These are phyloP conservation scores for Dione vanillae DNA, from an alignment of 2,888 invertebrate genomes.

Conservation along the genomic window DNA sequence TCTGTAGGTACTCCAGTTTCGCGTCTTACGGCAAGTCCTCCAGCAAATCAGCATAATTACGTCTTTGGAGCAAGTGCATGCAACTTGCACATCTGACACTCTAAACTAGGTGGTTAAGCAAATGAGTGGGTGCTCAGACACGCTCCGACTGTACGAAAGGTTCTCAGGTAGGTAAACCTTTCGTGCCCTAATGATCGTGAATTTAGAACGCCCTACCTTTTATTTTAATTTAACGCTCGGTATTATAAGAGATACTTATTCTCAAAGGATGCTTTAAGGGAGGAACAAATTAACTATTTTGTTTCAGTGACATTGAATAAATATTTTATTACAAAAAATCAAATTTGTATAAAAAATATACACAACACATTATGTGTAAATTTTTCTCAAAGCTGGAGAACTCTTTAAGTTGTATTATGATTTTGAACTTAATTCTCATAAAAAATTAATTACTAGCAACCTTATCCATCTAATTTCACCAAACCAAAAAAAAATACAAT, in stretches of 20 bases:
- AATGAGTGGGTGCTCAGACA: conserved; percentile 46
- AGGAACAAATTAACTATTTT: not conserved
- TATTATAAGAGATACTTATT: not conserved
- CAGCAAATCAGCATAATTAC: conserved; percentile 48
- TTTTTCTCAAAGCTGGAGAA: too few species aligned
- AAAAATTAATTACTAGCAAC: too few species aligned
- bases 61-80: conserved; percentile 46
- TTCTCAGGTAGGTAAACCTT: conserved; percentile 34
- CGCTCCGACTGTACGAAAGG: conserved; percentile 43
- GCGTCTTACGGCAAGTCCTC: conserved; percentile 43
- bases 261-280: not conserved
- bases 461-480: too few species aligned
- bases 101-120: conserved; percentile 45
- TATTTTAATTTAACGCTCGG: conserved; percentile 19
- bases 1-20: conserved; percentile 42
- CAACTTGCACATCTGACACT: conserved; percentile 47
- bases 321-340: not conserved
- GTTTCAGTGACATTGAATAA: not conserved
- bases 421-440: too few species aligned
- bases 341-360: too few species aligned
- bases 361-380: too few species aligned
- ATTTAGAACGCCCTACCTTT: conserved; percentile 12
- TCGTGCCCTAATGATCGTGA: conserved; percentile 31
- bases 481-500: too few species aligned
- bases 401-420: too few species aligned